Base-by-base conservation (phyloP, 2,888 invertebrate genomes). In the Magallana nippona region DNA sequence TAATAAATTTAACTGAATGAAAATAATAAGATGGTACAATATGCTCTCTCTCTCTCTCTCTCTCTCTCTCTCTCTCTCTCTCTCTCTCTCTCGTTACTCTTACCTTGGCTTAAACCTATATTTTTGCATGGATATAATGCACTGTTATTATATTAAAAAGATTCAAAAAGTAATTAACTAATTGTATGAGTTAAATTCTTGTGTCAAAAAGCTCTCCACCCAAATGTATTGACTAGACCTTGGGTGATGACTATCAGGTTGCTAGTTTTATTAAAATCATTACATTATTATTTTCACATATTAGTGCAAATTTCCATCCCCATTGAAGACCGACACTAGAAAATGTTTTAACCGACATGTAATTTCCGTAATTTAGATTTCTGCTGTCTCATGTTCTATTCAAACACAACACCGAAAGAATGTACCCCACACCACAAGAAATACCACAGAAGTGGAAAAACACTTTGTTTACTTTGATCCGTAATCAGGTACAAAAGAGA, bases 301-400 rank as follows among this genome's bases (percentile, higher is more conserved):
- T 71, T 27, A 17, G 71, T 71, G 71, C 32, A 13, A 71, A 32
- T 19, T 71, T 27, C 32, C 32, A 60, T 27, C 32, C 71, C 15
- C 32, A 27, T 71, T 10, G 32, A 27, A 13, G 27, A 15, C 71
- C 1, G 27, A 15, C 71, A 15, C 13, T 22, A 32, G 27, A 32
- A 27, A 71, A 71, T 15, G 15, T 71, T 71, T 71, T 27, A 71
- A 71, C 11, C 15, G 27, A 71, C 32, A 32, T 71, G 71, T 71
- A 27, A 71, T 71, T 71, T 71, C 71, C 71, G 71, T 22, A 71
- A 71, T 22, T 27, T 71, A 27, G 27, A 71, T 71, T 60, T 71
- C 32, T 71, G 71, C 71, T 71, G 71, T 71, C 71, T 71, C 71
- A 71, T 32, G 27, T 71, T 27, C 71, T 32, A 71, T 71, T 71